Conservation (phyloP, 2,113 vertebrate genomes). For the Balaeniceps rex region DNA sequence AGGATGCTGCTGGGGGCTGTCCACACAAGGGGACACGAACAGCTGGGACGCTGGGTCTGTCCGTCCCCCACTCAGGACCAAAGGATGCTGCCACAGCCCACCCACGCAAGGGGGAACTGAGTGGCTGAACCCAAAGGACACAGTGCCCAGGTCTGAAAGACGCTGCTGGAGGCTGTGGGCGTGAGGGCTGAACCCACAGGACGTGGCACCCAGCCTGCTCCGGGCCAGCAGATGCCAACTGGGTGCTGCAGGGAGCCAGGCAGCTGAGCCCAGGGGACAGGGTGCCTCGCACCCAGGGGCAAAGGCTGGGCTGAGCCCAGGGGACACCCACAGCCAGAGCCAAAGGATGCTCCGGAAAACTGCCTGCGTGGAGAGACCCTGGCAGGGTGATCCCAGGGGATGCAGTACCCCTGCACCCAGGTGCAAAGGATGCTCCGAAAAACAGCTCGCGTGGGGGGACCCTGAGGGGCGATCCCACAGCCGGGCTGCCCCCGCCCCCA, state of each 20-base stretch:
- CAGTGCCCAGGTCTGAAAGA: accelerated
- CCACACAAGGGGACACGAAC: accelerated
- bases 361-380: too few species aligned
- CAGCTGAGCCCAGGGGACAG: neutral
- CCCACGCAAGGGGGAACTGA: accelerated
- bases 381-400: neutral
- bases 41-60: too few species aligned
- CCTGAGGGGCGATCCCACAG: too few species aligned
- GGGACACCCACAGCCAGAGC: neutral
- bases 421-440: neutral
- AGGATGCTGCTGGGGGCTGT: neutral
- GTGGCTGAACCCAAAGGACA: accelerated
- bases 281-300: neutral
- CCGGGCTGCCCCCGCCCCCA: accelerated
- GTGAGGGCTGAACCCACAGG: too few species aligned
- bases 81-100: neutral
- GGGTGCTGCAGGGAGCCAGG: neutral
- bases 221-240: accelerated
- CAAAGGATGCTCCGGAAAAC: neutral
- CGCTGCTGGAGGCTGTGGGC: accelerated
- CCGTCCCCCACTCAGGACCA: neutral
- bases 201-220: accelerated
- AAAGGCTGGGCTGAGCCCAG: neutral
- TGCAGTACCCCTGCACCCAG: accelerated
- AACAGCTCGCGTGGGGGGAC: accelerated